Conservation (phyloP, 2,888 invertebrate species). For the Cephus nigrinus region DNA sequence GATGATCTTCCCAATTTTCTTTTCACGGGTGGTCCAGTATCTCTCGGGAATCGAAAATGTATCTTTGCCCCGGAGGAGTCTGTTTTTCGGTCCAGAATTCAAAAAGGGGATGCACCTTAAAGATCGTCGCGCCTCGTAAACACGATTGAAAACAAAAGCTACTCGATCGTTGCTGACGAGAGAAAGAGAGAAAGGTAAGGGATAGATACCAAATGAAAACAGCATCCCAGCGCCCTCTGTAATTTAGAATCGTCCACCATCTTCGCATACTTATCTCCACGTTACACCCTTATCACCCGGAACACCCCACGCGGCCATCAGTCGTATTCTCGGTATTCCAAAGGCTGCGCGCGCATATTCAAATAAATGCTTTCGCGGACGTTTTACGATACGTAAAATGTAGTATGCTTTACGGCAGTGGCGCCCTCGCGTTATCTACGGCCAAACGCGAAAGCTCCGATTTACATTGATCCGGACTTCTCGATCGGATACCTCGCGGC, state of each 20-base stretch:
- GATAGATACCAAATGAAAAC: background rate
- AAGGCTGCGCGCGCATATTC: slow-evolving; percentile 9
- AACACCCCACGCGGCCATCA: background rate
- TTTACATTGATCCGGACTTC: background rate
- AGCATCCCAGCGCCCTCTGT: background rate
- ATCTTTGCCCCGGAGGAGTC: background rate
- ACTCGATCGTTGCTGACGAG: slow-evolving; percentile 14
- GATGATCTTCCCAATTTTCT: background rate
- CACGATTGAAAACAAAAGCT: slow-evolving; percentile 3
- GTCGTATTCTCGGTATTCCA: background rate
- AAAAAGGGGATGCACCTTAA: background rate
- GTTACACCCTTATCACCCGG: slow-evolving; percentile 12
- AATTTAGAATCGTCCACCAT: slow-evolving; percentile 1
- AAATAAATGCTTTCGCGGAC: slow-evolving; percentile 16
- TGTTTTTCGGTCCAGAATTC: background rate
- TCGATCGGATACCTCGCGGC: background rate
- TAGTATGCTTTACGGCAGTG: background rate
- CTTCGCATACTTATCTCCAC: slow-evolving; percentile 32
- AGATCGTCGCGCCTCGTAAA: background rate
- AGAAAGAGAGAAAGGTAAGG: slow-evolving; percentile 4
- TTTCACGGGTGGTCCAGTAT: background rate
- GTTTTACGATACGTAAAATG: slow-evolving; percentile 16
- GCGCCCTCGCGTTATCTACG: background rate
- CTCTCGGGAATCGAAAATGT: background rate
- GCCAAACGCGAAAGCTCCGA: background rate